Evolutionary conservation across 2,113 vertebrate genomes (phyloP), one percentile per base, ranked within the genome.

Genomic region (Balaenoptera acutorostrata): DNA sequence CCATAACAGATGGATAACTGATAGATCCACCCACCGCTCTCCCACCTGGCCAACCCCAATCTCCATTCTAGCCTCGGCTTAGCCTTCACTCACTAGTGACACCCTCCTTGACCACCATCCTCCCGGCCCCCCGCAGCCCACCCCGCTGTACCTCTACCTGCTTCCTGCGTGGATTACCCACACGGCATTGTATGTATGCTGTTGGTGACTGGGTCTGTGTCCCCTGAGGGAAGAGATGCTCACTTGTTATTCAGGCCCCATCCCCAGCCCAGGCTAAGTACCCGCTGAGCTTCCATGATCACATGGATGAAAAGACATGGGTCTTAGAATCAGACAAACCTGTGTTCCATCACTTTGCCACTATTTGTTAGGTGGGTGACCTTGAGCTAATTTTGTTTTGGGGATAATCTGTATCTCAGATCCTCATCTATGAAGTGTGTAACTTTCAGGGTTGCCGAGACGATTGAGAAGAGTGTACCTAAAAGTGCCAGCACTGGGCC

Each of bases 341-440:
- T 57, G 15, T 36, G 2, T 52, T 14, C 14, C 15, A 72, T 41
- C 23, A 1, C 15, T 57, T 57, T 57, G 55, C 55, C 55, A 57
- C 55, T 57, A 21, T 80, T 87, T 90, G 68, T 92, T 72, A 94
- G 23, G 14, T 31, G 6, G 21, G 23, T 83, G 55, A 69, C 12
- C 46, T 92, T 69, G 57, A 93, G 36, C 57, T 96, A 29, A 81
- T 97, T 90, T 89, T 36, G 11, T 46, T 86, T 85, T 86, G 68
- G 23, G 88, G 86, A 82, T 82, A 95, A 87, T 63, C 8, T 44
- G 41, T 78, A 88, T 57, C 27, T 49, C 80, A 88, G 75, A 57
- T 52, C 15, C 36, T 44, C 15, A 0, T 74, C 63, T 68, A 25
- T 72, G 57, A 91, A 88, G 41, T 63, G 4, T 55, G n/a, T 75